A percentile compares a stretch with the other conserved stretches of the same genome.
These are phyloP conservation scores for Leucophenga maculata DNA, from an alignment of 2,888 invertebrate species.

Conservation along the genomic window DNA sequence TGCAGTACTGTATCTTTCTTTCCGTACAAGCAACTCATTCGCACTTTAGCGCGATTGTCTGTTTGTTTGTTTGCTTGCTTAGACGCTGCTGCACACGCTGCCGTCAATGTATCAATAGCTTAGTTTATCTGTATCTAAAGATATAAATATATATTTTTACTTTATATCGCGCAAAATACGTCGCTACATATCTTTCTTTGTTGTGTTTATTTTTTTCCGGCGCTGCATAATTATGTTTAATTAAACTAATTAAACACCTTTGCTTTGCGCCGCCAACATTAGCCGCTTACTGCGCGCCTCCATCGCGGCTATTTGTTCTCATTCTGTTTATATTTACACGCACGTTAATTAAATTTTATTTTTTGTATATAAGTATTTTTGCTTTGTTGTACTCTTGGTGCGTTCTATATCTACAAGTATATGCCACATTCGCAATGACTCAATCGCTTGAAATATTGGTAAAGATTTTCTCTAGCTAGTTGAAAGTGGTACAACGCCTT, in stretches of 20 bases:
- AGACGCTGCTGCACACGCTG: background rate
- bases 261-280: conserved; percentile 31
- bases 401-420: too few relatives aligned
- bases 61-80: conserved; percentile 1
- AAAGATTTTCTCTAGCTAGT: too few relatives aligned
- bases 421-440: background rate
- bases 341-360: conserved; percentile 57
- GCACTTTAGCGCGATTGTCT: conserved; percentile 3
- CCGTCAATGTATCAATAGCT: too few relatives aligned
- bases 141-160: background rate
- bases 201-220: background rate
- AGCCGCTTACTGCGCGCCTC: conserved; percentile 21
- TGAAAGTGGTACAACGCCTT: too few relatives aligned
- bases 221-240: conserved; percentile 56
- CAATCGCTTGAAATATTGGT: background rate
- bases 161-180: background rate
- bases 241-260: conserved; percentile 58
- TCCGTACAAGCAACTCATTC: conserved; percentile 10
- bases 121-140: background rate
- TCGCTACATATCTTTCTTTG: too few relatives aligned
- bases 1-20: too few relatives aligned
- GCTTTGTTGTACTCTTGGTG: background rate
- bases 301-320: conserved; percentile 39
- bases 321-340: conserved; percentile 13
- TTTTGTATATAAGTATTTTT: conserved; percentile 49